Percentiles rank a stretch among this genome's conserved stretches.
phyloP scores from a whole-genome alignment of 2,113 vertebrate species.

The Callorhinus ursinus region DNA sequence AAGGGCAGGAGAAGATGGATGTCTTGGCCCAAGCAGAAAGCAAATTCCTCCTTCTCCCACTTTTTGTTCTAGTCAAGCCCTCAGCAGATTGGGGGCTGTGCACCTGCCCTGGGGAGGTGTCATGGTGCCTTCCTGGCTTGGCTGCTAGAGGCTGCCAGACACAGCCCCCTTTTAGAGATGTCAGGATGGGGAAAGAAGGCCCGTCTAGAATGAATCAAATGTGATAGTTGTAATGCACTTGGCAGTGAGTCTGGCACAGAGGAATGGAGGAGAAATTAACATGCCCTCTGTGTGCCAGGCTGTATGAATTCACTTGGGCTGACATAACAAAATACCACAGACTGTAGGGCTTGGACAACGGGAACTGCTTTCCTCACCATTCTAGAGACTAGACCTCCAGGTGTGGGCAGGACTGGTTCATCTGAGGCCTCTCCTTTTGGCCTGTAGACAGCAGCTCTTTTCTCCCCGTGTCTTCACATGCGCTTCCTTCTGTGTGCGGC shows the following conservation, averaged over 20 bases:
- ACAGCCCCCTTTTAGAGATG: neutral
- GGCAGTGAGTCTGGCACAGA: neutral
- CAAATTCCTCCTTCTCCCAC: neutral
- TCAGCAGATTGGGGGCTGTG: rapidly evolving
- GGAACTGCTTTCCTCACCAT: neutral
- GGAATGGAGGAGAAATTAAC: neutral
- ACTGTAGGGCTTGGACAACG: neutral
- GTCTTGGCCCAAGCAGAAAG: neutral
- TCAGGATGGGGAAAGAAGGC: neutral
- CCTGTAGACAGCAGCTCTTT: neutral
- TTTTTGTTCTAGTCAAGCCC: neutral
- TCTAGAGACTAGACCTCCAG: neutral
- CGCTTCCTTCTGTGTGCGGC: neutral
- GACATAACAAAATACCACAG: neutral
- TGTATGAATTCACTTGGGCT: neutral
- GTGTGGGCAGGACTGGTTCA: neutral
- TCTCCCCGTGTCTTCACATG: neutral
- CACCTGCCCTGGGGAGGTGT: neutral
- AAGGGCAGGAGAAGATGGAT: neutral
- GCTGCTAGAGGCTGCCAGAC: neutral
- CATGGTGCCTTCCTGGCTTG: no score
- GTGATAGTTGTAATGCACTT: neutral
- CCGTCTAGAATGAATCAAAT: neutral
- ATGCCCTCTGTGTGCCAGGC: neutral
- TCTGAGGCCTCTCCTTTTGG: neutral